These are phyloP conservation scores for Epiperipatus broadwayi DNA, from an alignment of 2,888 invertebrate species.

Conservation along the genomic window DNA sequence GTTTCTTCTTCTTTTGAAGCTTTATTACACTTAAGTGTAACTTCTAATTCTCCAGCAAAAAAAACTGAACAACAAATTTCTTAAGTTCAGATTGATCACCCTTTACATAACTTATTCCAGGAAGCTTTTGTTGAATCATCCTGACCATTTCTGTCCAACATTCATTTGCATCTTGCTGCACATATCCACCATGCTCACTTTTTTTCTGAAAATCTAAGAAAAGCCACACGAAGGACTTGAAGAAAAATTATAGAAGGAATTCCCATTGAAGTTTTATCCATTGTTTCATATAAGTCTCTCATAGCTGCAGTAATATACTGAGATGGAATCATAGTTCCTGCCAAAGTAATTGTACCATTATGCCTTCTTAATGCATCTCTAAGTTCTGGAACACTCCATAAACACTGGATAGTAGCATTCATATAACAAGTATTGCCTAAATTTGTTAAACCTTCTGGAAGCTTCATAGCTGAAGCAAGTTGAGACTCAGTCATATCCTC, in stretches of 20 bases:
- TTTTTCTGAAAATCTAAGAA: too few relatives aligned
- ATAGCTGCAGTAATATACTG: slow-evolving; percentile 47
- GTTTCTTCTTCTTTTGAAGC: slow-evolving; percentile 59
- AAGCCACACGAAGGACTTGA: slow-evolving; percentile 60
- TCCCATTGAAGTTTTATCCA: slow-evolving; percentile 46
- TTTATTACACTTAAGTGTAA: slow-evolving; percentile 62
- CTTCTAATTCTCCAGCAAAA: slow-evolving; percentile 71
- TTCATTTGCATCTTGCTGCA: slow-evolving; percentile 84
- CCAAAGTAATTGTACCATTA: too few relatives aligned
- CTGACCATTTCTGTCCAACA: slow-evolving; percentile 88
- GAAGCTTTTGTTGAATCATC: slow-evolving; percentile 67
- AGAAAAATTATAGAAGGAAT: slow-evolving; percentile 55
- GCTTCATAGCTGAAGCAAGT: slow-evolving; percentile 60
- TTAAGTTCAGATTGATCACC: too few relatives aligned
- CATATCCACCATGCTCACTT: slow-evolving; percentile 52
- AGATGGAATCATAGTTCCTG: slow-evolving; percentile 33
- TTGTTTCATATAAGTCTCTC: slow-evolving; percentile 51
- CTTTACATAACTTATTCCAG: too few relatives aligned
- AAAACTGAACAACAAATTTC: slow-evolving; percentile 70
- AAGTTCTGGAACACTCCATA: slow-evolving; percentile 85
- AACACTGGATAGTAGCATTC: slow-evolving; percentile 91
- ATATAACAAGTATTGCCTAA: slow-evolving; percentile 95
- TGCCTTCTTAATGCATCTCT: slow-evolving; percentile 31
- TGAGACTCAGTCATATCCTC: slow-evolving; percentile 90
- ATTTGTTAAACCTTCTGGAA: slow-evolving; percentile 81